Evolutionary conservation across 2,113 vertebrate species (phyloP).

Genomic region (Pedionomus torquatus): DNA sequence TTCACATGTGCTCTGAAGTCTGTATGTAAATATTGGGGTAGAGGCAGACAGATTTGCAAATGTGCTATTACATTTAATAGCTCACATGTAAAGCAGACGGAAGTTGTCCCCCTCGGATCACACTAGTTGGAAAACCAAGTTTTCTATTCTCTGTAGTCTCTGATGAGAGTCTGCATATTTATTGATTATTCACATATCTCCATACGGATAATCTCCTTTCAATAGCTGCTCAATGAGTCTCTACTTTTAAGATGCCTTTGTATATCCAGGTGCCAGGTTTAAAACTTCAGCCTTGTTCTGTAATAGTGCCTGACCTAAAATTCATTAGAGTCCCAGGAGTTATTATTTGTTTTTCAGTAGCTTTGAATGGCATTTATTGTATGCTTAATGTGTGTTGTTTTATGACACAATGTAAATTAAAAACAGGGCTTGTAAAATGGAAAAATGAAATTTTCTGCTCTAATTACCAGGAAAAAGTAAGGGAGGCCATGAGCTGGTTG

Average conservation of each 20-base stretch:
- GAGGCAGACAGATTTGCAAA: background rate
- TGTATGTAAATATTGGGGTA: background rate
- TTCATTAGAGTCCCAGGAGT: background rate
- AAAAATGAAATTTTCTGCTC: constrained; percentile 45
- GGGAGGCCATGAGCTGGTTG: constrained; percentile 86
- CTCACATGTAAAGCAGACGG: background rate
- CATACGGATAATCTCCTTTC: background rate
- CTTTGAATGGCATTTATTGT: background rate
- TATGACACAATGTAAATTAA: background rate
- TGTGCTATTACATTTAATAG: background rate
- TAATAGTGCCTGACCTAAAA: background rate
- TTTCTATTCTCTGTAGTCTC: background rate
- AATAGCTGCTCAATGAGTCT: background rate
- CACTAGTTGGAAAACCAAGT: background rate
- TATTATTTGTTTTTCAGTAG: background rate
- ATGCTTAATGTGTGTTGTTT: background rate
- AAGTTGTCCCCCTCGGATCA: background rate
- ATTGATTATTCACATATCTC: background rate
- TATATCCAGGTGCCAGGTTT: background rate
- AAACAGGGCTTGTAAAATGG: background rate
- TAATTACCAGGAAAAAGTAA: constrained; percentile 76
- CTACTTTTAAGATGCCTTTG: background rate
- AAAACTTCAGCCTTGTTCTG: background rate
- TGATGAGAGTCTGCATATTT: background rate
- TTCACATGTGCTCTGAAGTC: background rate